Evolutionary conservation across 2,797 vertebrate species (phyloP), one percentile per base, ranked within the genome.

Genomic region (Helostoma temminkii): DNA sequence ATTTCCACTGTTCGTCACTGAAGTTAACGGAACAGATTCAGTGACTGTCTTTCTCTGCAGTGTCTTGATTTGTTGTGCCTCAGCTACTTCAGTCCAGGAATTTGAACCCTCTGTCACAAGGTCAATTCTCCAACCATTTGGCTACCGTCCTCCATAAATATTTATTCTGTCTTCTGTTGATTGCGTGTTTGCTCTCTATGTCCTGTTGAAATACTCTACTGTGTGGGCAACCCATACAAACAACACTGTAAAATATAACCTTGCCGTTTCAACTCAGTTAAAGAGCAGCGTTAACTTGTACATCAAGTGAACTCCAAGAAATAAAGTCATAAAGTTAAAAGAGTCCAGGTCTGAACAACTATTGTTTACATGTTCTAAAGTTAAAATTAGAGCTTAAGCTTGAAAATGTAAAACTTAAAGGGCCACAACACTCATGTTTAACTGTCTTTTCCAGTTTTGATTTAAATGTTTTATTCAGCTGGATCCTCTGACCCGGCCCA

Each of bases 91-190:
- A 4, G 67, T 74, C 41, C 45, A 81, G 77, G 78, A 79, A 88
- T 88, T 69, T 81, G 70, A 83, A 84, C 78, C 55, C 9, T 41
- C 52, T 74, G 74, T 78, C 86, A 77, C 14, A 4, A 75, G 86
- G 80, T 84, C 80, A 80, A 30, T 36, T 50, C 49, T 76, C 25
- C 46, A 49, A 58, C 72, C 78, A 81, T 89, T 87, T 85, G 86
- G 61, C 73, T 66, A 60, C 81, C 78, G 78, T 81, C 67, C 71
- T 59, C 68, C 37, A 81, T 64, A 79, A 74, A 78, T 83, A 57
- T 82, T 83, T 61, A 66, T 22, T 66, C 18, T 66, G 25, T 21
- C 1, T 19, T 50, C 25, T 34, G 28, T 5, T 56, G 50, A 30
- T 28, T 53, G 30, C 9, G 22, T 61, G 39, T 59, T 74, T 69